Evolutionary conservation across 1,140 invertebrate genomes (phyloP).

Genomic region (Pollicipes pollicipes): DNA sequence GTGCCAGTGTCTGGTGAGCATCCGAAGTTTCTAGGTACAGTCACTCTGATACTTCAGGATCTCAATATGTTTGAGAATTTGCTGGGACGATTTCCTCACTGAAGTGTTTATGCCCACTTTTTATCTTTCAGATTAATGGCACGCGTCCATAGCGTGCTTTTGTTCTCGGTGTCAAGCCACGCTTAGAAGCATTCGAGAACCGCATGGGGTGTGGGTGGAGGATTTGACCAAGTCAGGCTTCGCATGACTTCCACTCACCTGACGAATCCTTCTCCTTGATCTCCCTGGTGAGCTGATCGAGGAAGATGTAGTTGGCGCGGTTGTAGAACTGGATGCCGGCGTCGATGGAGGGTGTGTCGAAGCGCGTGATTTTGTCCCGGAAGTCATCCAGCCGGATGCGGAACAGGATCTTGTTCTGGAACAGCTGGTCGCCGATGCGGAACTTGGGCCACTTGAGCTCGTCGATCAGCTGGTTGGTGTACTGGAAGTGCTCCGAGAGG

Average conservation of each 20-base stretch:
- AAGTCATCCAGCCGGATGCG: slow-evolving; percentile 19
- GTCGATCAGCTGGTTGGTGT: slow-evolving; percentile 16
- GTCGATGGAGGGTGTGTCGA: slow-evolving; percentile 15
- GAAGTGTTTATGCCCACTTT: too few species aligned
- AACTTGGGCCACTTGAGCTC: slow-evolving; percentile 15
- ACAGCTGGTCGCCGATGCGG: slow-evolving; percentile 13
- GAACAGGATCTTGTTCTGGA: slow-evolving; percentile 18
- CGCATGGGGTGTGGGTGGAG: too few species aligned
- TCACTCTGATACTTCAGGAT: too few species aligned
- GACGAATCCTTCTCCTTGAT: slow-evolving; percentile 15
- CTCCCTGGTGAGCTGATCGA: slow-evolving; percentile 15
- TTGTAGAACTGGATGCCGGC: slow-evolving; percentile 18
- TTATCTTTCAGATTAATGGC: too few species aligned
- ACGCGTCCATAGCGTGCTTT: too few species aligned
- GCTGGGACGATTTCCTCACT: too few species aligned
- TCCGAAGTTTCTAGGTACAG: too few species aligned
- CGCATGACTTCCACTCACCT: neutral
- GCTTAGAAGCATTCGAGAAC: too few species aligned
- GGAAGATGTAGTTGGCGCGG: slow-evolving; percentile 16
- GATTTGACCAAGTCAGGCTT: too few species aligned
- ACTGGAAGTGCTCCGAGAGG: slow-evolving; percentile 15
- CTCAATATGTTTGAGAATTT: too few species aligned
- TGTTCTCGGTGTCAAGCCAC: too few species aligned
- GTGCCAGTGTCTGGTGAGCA: too few species aligned
- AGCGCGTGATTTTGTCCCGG: slow-evolving; percentile 15